Conservation (phyloP, 2,113 vertebrate genomes). For the Pantherophis guttatus region DNA sequence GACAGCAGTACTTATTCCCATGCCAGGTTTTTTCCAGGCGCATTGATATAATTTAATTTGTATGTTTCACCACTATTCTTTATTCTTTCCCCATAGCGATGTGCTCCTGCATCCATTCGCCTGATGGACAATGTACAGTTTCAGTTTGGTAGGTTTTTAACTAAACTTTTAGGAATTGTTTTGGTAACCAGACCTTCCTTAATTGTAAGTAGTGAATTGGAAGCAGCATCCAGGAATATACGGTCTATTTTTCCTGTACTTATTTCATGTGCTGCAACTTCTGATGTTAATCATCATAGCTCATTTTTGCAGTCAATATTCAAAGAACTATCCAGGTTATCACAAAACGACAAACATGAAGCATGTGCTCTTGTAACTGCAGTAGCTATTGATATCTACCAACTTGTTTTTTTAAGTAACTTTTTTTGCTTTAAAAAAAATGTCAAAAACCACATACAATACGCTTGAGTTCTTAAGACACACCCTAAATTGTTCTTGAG, state of each 20-base stretch:
- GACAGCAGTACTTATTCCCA: neutral
- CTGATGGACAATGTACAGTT: slow-evolving; percentile 97
- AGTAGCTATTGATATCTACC: neutral
- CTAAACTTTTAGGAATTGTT: neutral
- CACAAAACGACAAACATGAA: neutral
- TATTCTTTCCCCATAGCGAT: slow-evolving; percentile 76
- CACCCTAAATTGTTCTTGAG: neutral
- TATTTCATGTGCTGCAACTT: neutral
- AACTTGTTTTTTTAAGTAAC: neutral
- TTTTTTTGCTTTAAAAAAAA: neutral
- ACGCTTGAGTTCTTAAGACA: neutral
- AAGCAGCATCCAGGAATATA: slow-evolving; percentile 22
- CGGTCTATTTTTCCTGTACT: neutral
- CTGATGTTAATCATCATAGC: neutral
- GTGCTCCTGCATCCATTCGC: slow-evolving; percentile 96
- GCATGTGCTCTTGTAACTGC: neutral
- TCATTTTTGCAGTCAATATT: neutral
- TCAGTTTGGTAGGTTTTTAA: slow-evolving; percentile 88
- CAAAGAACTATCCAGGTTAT: neutral
- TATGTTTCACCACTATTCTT: neutral
- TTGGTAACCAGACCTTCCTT: neutral
- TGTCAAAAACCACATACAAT: neutral
- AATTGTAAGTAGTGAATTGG: neutral
- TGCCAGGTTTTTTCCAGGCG: neutral
- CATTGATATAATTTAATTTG: neutral